Base-by-base conservation (phyloP, 2,113 vertebrate genomes). In the Neolamprologus tretocephalus region DNA sequence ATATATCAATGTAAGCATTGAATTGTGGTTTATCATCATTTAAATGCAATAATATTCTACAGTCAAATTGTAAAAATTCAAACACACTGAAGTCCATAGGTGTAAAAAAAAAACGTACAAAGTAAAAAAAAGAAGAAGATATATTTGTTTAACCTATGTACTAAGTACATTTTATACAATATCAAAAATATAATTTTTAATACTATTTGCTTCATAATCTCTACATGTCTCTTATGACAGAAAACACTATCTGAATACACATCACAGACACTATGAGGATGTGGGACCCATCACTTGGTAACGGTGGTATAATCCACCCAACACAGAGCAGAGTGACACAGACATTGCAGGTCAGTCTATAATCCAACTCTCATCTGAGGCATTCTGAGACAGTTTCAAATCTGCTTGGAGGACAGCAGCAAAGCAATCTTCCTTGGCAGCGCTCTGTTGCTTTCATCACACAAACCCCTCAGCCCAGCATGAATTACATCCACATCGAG, bases 311-410 rank as follows among this genome's bases (percentile, higher is more conserved):
- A 99, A 98, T 99, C 97, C 97, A 98, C 97, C 97, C 97, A 96
- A 97, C 94, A 92, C 97, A 97, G 97, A 97, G 97, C 97, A 97
- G 98, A 98, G 97, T 99, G 99, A 99, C 99, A 99, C 97, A 98
- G 98, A 98, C 98, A 98, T 96, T 95, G 97, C 97, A 97, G 99
- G 99, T 99, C 99, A 99, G 98, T 99, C 98, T 97, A 98, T 99
- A 99, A 99, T 99, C 98, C 98, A 98, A 98, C 97, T 98, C 98
- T 98, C 99, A 99, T 99, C 98, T 98, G 97, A 98, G 98, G 97
- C 98, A 97, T 97, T 97, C 97, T 96, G 97, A 97, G 97, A 98
- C 97, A 98, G 97, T 98, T 98, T 99, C 97, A 98, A 98, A 98
- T 98, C 97, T 98, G 98, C 98, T 99, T 97, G 97, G 96, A 98